Evolutionary conservation across 1,140 invertebrate species (phyloP).

Genomic region (Cyclina sinensis): DNA sequence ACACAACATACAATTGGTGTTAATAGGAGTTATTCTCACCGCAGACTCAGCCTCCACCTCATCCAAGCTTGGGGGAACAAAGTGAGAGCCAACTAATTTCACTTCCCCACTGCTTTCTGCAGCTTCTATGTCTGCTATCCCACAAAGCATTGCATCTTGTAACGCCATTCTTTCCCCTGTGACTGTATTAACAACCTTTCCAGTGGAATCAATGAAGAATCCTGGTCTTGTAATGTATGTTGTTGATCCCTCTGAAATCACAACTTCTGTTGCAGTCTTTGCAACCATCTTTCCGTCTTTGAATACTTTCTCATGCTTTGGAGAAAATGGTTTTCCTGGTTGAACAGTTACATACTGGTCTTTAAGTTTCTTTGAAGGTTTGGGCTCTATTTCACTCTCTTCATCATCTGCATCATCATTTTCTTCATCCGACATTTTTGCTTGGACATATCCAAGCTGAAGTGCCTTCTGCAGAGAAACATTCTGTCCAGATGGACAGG

Average conservation of each 20-base stretch:
- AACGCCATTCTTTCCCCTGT: conserved; percentile 80
- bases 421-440: conserved; percentile 71
- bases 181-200: conserved; percentile 77
- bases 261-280: conserved; percentile 78
- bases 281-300: conserved; percentile 76
- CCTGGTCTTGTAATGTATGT: conserved; percentile 78
- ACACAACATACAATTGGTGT: neutral
- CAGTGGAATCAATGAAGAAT: conserved; percentile 78
- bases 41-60: conserved; percentile 10
- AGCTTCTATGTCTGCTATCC: conserved; percentile 92
- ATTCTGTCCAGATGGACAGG: conserved; percentile 91
- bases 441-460: conserved; percentile 91
- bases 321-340: conserved; percentile 78
- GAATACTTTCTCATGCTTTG: conserved; percentile 71
- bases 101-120: conserved; percentile 73
- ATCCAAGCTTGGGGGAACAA: conserved; percentile 69
- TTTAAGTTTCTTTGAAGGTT: neutral
- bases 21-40: conserved; percentile 41
- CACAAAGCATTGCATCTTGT: conserved; percentile 94
- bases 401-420: conserved; percentile 53
- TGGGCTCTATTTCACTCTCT: neutral
- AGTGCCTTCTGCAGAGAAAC: conserved; percentile 90
- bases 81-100: conserved; percentile 70
- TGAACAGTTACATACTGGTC: conserved; percentile 72
- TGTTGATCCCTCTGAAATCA: conserved; percentile 73